A percentile compares a stretch with the other conserved stretches of the same genome.
Evolutionary conservation across 2,797 vertebrate species (phyloP).

Genomic region (Kryptolebias ocellatus): DNA sequence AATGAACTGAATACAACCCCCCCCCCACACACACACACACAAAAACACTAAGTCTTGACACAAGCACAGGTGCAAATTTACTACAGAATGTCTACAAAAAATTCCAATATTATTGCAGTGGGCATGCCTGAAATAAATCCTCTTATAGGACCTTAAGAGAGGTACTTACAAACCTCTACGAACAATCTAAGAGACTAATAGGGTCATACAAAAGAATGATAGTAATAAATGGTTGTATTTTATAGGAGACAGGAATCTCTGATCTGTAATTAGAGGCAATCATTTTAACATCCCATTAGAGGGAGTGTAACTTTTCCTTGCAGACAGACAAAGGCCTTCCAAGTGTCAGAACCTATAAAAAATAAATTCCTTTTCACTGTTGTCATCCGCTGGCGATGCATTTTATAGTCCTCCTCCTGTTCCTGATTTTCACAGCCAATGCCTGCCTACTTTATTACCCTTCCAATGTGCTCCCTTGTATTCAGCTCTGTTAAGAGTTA

Average conservation of each 20-base stretch:
- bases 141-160: too few relatives aligned
- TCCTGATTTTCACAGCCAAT: slow-evolving; percentile 65
- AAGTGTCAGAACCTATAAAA: slow-evolving; percentile 67
- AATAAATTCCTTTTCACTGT: slow-evolving; percentile 68
- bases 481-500: background rate
- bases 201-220: background rate
- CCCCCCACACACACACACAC: too few relatives aligned
- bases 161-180: too few relatives aligned
- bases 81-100: too few relatives aligned
- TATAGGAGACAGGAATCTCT: slow-evolving; percentile 17
- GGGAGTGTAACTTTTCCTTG: slow-evolving; percentile 53
- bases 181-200: too few relatives aligned
- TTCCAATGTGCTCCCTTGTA: slow-evolving; percentile 37
- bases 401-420: slow-evolving; percentile 71
- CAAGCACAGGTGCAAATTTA: too few relatives aligned
- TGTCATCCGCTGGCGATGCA: slow-evolving; percentile 64
- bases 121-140: too few relatives aligned
- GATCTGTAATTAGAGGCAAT: slow-evolving; percentile 28
- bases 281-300: slow-evolving; percentile 43
- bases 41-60: too few relatives aligned
- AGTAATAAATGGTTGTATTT: background rate
- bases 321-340: slow-evolving; percentile 62
- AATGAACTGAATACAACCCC: too few relatives aligned
- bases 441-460: slow-evolving; percentile 55
- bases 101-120: too few relatives aligned